Base-by-base conservation (phyloP, 2,797 vertebrate species). In the Rhinoraja longicauda region DNA sequence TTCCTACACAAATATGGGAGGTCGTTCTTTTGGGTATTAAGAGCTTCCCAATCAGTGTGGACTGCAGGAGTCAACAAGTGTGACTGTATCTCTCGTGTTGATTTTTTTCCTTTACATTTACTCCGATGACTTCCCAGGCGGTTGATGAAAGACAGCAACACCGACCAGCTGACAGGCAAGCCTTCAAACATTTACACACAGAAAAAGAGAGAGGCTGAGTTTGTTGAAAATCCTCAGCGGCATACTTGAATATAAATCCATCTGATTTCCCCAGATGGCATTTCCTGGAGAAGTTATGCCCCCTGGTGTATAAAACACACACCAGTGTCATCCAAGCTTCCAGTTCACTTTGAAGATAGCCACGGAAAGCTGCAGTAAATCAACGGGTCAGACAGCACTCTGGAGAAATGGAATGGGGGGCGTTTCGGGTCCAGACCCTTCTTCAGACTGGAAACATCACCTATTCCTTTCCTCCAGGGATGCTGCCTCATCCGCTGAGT, bases 251-350 rank as follows among this genome's bases (percentile, higher is more conserved):
- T 88, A 26, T 12, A 45, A 90, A 39, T 7, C 67, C 10, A 29
- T 90, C 29, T 91, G 67, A 73, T 75, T 67, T 91, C 67, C 90
- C 90, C 45, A 26, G 67, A 39, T 29, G 29, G 12, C 26, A 8
- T 59, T 62, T 84, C 77, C 81, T 84, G 81, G 26, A 59, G 57
- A 84, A 84, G 24, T n/a, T 91, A 70, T 91, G 70, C 90, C 90
- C 36, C 70, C 88, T 90, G 70, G 88, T 90, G 88, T 72, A 72
- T 17, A 90, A 36, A 72, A 32, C 19, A 36, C 19, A 36, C 19
- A 12, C 62, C 32, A 21, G 0, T 90, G 86, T 62, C 6, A n/a
- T 32, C 2, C 32, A 90, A 45, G 4, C 39, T 45, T 39, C n/a
- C 45, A 13, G 36, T 45, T 45, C 45, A 45, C 45, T 45, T 45